Percentiles rank a stretch among this genome's conserved stretches.
phyloP scores from a whole-genome alignment of 2,113 vertebrate genomes.

The Himantopus leucocephalus region DNA sequence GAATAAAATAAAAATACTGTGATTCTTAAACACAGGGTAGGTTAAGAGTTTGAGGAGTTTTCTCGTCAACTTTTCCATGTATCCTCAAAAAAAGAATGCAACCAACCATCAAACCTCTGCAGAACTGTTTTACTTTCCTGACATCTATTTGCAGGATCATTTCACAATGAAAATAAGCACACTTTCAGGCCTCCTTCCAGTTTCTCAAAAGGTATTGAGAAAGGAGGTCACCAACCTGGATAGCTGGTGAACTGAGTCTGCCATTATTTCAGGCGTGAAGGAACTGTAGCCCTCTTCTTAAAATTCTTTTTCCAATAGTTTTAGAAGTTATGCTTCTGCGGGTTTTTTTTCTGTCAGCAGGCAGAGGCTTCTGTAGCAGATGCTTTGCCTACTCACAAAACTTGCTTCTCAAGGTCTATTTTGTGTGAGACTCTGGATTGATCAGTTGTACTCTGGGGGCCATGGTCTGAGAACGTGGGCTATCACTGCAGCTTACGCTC shows the following conservation, averaged over 20 bases:
- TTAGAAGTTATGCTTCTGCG: neutral
- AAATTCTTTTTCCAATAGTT: neutral
- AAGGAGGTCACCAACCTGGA: neutral
- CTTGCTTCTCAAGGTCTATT: neutral
- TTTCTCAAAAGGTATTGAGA: neutral
- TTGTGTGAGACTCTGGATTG: neutral
- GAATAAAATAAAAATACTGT: neutral
- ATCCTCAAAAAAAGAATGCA: neutral
- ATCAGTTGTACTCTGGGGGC: neutral
- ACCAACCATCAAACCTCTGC: neutral
- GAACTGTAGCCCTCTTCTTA: neutral
- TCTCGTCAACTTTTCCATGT: neutral
- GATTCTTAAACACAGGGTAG: neutral
- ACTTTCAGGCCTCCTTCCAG: neutral
- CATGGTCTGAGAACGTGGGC: neutral
- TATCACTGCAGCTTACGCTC: neutral
- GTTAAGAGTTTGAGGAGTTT: neutral
- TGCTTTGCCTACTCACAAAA: neutral
- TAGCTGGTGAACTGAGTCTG: neutral
- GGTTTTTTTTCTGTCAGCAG: neutral
- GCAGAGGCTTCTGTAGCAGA: neutral
- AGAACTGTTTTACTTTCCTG: conserved; percentile 1
- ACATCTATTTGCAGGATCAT: neutral
- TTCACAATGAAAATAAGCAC: conserved; percentile 18
- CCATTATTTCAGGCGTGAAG: neutral